These are phyloP conservation scores for Alexandromys fortis DNA, from an alignment of 2,113 vertebrate genomes.

Conservation along the genomic window DNA sequence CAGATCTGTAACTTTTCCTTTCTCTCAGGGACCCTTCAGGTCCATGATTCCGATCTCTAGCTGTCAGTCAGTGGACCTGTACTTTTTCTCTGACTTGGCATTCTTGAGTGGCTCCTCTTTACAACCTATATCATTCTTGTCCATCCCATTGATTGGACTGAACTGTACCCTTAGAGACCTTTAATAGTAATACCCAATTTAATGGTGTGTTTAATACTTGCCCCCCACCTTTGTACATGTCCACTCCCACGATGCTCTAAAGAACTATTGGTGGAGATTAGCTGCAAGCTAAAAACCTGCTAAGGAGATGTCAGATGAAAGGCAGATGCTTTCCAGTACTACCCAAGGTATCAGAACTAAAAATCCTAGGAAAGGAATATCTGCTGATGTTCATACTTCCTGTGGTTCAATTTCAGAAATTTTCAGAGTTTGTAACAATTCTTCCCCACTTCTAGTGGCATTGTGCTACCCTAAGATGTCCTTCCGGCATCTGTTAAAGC, in stretches of 20 bases:
- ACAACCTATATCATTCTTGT: not conserved
- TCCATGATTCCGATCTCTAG: not conserved
- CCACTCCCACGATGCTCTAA: not conserved
- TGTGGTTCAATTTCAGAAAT: not conserved
- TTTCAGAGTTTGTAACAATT: not conserved
- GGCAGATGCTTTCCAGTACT: fast-evolving
- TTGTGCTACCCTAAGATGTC: fast-evolving
- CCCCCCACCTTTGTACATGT: fast-evolving
- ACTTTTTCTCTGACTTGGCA: not conserved
- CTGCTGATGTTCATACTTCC: fast-evolving
- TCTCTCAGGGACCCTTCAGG: not conserved
- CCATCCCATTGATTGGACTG: not conserved
- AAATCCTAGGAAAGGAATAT: not conserved
- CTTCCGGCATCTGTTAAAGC: not conserved
- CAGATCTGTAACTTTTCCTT: not conserved
- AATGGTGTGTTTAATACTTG: too few species aligned
- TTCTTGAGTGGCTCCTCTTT: not conserved
- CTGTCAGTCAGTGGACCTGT: not conserved
- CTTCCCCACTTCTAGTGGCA: too few species aligned
- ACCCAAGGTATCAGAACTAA: not conserved
- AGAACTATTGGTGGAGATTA: not conserved
- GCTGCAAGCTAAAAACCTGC: not conserved
- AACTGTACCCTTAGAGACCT: not conserved
- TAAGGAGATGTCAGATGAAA: not conserved
- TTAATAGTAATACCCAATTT: not conserved